Conservation (phyloP, 2,797 vertebrate genomes). For the Helarctos malayanus region DNA sequence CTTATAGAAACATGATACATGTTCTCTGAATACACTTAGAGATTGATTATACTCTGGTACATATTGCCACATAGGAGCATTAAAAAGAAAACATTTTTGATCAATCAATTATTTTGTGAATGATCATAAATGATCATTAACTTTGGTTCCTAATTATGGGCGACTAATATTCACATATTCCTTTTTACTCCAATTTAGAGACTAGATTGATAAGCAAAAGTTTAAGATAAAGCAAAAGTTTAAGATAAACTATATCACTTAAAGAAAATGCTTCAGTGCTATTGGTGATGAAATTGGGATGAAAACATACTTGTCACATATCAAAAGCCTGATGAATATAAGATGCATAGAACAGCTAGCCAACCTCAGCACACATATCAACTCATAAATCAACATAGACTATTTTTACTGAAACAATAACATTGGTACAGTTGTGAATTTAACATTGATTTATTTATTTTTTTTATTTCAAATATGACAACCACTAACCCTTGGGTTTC, state of each 20-base stretch:
- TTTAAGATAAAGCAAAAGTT: neutral
- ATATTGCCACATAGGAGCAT: neutral
- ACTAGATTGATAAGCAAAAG: neutral
- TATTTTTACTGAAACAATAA: neutral
- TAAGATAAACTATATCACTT: neutral
- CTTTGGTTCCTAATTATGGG: neutral
- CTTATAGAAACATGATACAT: neutral
- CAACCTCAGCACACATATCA: neutral
- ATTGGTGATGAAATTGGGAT: neutral
- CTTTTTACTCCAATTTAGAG: neutral
- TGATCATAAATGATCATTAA: neutral
- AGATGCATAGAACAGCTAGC: neutral
- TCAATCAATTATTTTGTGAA: neutral
- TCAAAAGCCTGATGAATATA: neutral
- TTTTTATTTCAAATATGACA: neutral
- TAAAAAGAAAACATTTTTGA: neutral
- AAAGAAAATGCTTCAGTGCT: neutral
- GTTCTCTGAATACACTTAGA: neutral
- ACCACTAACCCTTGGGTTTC: neutral
- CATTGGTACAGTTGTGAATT: neutral
- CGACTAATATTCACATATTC: neutral
- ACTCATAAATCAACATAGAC: neutral
- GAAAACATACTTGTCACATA: constrained; percentile 17
- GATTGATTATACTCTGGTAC: neutral
- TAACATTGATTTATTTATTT: neutral